Evolutionary conservation across 2,797 vertebrate species (phyloP).

Genomic region (Orientallactaga sibirica): DNA sequence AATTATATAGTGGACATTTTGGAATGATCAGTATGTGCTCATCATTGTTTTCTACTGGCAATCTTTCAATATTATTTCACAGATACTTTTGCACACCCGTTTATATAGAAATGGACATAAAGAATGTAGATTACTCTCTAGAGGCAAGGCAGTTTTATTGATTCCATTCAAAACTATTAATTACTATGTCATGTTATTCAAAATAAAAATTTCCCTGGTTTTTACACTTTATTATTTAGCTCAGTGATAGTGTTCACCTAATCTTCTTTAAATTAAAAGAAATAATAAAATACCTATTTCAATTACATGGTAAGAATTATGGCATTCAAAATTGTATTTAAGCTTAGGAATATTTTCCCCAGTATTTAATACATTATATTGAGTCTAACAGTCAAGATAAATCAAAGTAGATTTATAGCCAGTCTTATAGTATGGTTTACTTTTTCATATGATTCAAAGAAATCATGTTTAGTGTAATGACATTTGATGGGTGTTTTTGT

Average conservation of each 20-base stretch:
- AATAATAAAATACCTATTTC: not conserved
- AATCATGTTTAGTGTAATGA: not conserved
- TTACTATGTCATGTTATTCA: rapidly evolving
- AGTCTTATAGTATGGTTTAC: not conserved
- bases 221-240: not conserved
- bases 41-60: not conserved
- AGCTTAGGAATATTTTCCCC: not conserved
- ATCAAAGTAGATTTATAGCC: not conserved
- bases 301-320: not conserved
- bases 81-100: not conserved
- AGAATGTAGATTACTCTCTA: not conserved
- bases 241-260: not conserved
- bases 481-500: not conserved
- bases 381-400: not conserved
- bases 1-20: not conserved
- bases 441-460: not conserved
- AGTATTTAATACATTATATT: not conserved
- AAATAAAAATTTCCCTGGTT: not conserved
- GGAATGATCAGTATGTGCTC: not conserved
- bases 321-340: not conserved
- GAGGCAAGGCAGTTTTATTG: not conserved
- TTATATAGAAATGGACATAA: not conserved
- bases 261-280: not conserved
- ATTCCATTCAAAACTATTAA: not conserved
- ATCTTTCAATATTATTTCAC: not conserved